Evolutionary conservation across 2,888 invertebrate species (phyloP).

Genomic region (Stegana nigrithorax): DNA sequence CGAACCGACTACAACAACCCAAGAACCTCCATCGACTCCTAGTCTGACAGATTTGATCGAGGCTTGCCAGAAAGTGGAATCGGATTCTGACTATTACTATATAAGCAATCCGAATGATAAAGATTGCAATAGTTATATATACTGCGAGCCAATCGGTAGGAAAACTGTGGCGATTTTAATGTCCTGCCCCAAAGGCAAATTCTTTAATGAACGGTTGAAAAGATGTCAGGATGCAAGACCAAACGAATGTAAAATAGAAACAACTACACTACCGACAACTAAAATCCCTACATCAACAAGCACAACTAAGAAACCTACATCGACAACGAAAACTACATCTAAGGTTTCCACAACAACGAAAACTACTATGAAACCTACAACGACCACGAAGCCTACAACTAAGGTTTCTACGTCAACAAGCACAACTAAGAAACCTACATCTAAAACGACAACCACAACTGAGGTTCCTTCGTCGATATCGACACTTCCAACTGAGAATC

Average conservation of each 20-base stretch:
- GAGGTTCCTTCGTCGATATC: background rate
- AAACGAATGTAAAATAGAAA: conserved; percentile 6
- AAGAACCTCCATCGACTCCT: background rate
- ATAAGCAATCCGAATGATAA: background rate
- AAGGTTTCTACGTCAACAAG: background rate
- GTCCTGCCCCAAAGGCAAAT: background rate
- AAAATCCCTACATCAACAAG: background rate
- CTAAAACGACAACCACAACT: background rate
- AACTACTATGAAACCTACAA: background rate
- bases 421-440: background rate
- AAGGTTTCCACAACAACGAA: background rate
- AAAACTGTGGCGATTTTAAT: background rate
- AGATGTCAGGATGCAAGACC: conserved; percentile 4
- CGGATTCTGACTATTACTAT: background rate
- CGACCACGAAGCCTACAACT: background rate
- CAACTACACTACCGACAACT: background rate
- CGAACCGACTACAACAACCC: conserved; percentile 3
- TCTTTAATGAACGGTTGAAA: background rate
- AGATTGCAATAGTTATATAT: background rate
- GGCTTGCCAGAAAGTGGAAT: background rate
- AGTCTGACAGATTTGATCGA: background rate
- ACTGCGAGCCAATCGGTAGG: background rate
- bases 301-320: conserved; percentile 3
- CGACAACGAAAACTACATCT: conserved; percentile 3
- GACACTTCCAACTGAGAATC: background rate